Evolutionary conservation across 2,888 invertebrate genomes (phyloP), one percentile per base, ranked within the genome.

Genomic region (Caradrina kadenii): DNA sequence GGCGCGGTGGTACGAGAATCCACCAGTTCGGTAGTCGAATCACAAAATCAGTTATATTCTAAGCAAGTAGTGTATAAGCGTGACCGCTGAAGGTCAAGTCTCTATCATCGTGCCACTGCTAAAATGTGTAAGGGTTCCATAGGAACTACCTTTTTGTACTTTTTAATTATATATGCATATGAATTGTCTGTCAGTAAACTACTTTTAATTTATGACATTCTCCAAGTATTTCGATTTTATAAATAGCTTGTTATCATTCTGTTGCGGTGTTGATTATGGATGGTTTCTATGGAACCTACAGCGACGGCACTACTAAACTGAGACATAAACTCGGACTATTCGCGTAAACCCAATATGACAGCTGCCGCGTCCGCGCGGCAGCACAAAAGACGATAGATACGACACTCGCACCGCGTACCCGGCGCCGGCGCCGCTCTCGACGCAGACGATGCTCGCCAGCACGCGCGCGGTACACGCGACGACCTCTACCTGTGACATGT

Each of bases 31-130:
- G 75, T 79, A 49, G 68, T 73, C 58, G 59, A 69, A 71, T 67
- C 76, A 82, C 75, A 75, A 83, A 74, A 68, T 81, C 73, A 68
- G 63, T 60, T 62, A 61, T 71, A 80, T 59, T 69, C 48, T 69
- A 69, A 54, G 62, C 66, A 60, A 70, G 70, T 81, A 81, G 73
- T 69, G 63, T 65, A 61, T 64, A 67, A 67, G 68, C 42, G 50
- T 66, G 76, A 70, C 66, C 54, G 64, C 72, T 66, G 59, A 60
- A 70, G n/a, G 26, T 60, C 54, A 72, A 65, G 62, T 54, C 66
- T 66, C 62, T 65, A 63, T 53, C 59, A 69, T 64, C 55, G 62
- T 63, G 68, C 63, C 69, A 67, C 42, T 52, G 26, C 56, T 52
- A 22, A 59, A 53, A 58, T 56, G 59, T 53, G 59, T 53, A 49